Conservation (phyloP, 2,888 invertebrate genomes). For the Zeuzera pyrina region DNA sequence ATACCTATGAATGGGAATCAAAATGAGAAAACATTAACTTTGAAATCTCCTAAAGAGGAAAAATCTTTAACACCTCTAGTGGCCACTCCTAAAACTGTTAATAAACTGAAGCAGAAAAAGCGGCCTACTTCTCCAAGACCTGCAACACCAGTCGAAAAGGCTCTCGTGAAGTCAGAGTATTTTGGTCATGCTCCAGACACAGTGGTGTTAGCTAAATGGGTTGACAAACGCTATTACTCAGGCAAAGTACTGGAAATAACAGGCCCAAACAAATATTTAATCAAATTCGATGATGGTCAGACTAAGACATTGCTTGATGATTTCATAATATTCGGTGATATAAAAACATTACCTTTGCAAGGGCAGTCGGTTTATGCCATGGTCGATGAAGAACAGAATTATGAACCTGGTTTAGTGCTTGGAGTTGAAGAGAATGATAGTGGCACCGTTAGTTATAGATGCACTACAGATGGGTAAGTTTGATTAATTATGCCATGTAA, state of each 20-base stretch:
- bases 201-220: conserved; percentile 77
- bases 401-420: conserved; percentile 67
- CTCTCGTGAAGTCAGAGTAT: conserved; percentile 41
- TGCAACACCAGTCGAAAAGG: conserved; percentile 56
- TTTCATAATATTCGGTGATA: conserved; percentile 73
- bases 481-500: no score
- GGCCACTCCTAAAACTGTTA: conserved; percentile 58
- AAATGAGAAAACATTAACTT: conserved; percentile 37
- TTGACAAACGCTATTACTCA: conserved; percentile 78
- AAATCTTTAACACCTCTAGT: conserved; percentile 42
- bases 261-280: conserved; percentile 73
- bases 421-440: conserved; percentile 55
- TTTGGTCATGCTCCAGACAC: conserved; percentile 55
- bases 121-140: conserved; percentile 57
- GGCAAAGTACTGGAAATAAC: conserved; percentile 73
- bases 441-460: conserved; percentile 58
- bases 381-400: conserved; percentile 67
- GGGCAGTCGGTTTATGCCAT: conserved; percentile 71
- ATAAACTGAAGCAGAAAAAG: conserved; percentile 53
- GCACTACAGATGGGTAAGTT: conserved; percentile 63
- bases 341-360: conserved; percentile 59
- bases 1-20: conserved; percentile 52
- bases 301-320: conserved; percentile 73
- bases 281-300: conserved; percentile 77
- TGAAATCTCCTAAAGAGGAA: conserved; percentile 53